Percentiles rank a stretch among this genome's conserved stretches.
Conservation (phyloP, 64 coral and sea anemone genomes). For the Pocillopora damicornis region DNA sequence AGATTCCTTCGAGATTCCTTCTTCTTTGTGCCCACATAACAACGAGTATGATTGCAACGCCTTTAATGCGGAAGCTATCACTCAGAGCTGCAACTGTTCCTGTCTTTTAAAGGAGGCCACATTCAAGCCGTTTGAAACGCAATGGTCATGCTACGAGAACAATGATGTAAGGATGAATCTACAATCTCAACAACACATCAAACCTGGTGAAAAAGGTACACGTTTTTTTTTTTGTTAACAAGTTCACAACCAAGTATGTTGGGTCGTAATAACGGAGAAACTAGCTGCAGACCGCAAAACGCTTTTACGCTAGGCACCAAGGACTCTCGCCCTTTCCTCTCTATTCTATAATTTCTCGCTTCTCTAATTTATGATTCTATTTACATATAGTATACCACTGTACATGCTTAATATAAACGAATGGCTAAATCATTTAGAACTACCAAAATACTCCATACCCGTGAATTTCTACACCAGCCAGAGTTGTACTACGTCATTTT, state of each 20-base stretch:
- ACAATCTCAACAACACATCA: slow-evolving; percentile 4
- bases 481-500: too few species aligned
- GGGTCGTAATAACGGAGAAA: too few species aligned
- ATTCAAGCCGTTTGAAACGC: not conserved
- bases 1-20: not conserved
- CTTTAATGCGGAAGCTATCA: not conserved
- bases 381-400: too few species aligned
- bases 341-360: too few species aligned
- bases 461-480: too few species aligned
- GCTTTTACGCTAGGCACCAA: too few species aligned
- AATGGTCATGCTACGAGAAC: not conserved
- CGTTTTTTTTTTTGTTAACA: not conserved
- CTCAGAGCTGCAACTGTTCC: not conserved
- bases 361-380: too few species aligned
- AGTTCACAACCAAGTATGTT: not conserved
- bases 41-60: not conserved
- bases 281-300: too few species aligned
- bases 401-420: too few species aligned
- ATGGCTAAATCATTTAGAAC: too few species aligned
- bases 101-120: not conserved
- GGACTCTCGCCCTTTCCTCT: too few species aligned
- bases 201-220: slow-evolving; percentile 21
- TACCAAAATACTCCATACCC: too few species aligned
- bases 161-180: not conserved
- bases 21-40: not conserved